Evolutionary conservation across 2,888 invertebrate species (phyloP).

Genomic region (Blastobasis lacticolella): DNA sequence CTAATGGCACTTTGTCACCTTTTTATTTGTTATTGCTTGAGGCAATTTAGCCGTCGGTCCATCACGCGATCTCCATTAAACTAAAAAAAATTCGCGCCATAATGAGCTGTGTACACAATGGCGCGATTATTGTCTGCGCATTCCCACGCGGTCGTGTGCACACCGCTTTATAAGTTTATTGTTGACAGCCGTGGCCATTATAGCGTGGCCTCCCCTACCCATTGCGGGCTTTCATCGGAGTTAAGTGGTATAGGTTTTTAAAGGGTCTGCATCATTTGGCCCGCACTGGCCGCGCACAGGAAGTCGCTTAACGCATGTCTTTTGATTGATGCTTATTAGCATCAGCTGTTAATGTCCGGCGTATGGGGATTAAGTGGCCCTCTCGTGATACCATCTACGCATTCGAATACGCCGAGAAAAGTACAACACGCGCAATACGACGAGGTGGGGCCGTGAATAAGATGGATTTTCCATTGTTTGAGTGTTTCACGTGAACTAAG

Average conservation of each 20-base stretch:
- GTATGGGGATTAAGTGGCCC: slow-evolving; percentile 7
- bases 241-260: slow-evolving; percentile 10
- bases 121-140: slow-evolving; percentile 13
- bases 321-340: slow-evolving; percentile 14
- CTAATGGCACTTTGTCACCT: slow-evolving; percentile 16
- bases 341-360: slow-evolving; percentile 9
- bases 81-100: slow-evolving; percentile 8
- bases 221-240: slow-evolving; percentile 7
- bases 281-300: slow-evolving; percentile 8
- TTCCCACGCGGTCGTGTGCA: slow-evolving; percentile 20
- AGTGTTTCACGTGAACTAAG: slow-evolving; percentile 22
- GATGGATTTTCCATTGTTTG: slow-evolving; percentile 21
- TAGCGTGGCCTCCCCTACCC: slow-evolving; percentile 11
- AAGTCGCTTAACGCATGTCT: slow-evolving; percentile 10
- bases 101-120: slow-evolving; percentile 12
- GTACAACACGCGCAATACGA: not conserved
- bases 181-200: slow-evolving; percentile 18
- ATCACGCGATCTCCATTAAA: slow-evolving; percentile 18
- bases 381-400: not conserved
- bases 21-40: slow-evolving; percentile 9
- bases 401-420: not conserved
- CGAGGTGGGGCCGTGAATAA: not conserved
- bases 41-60: slow-evolving; percentile 11
- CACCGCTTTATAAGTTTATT: slow-evolving; percentile 18
- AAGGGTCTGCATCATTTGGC: slow-evolving; percentile 9